Base-by-base conservation (phyloP, 2,797 vertebrate genomes). In the Danio aesculapii region DNA sequence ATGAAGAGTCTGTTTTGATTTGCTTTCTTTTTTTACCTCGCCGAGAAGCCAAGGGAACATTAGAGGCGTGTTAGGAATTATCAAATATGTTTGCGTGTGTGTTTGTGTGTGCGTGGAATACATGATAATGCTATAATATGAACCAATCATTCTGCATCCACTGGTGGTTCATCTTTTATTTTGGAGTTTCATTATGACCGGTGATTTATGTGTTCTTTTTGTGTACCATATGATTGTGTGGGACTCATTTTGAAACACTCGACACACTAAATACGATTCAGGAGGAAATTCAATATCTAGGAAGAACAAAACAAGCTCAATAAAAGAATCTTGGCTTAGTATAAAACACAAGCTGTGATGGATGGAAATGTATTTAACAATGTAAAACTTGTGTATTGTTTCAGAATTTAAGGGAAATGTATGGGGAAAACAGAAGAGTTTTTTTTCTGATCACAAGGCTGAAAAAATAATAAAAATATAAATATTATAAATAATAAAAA, bases 1-100 rank as follows among this genome's bases (percentile, higher is more conserved):
- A 86, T 83, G 82, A 86, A 87, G 77, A 79, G 84, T 83, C 85
- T 78, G 81, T 84, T 85, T 86, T 82, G 70, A 79, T 70, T 80
- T 55, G 74, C 57, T 78, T 67, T 83, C 49, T 81, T 78, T 78
- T 81, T 77, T 53, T 53, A 53, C 63, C 77, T 52, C 70, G 74
- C 79, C 14, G 44, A 66, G 75, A 64, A 78, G 68, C 73, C 2
- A n/a, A 55, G 16, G 62, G 68, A 69, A 46, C 73, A 66, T 78
- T 79, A 52, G 43, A 17, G 66, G 58, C 14, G 57, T 64, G 84
- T 74, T 71, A 81, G 62, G 77, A 85, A 78, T 85, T 61, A 74
- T 30, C 63, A 83, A 81, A 85, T 53, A 57, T 71, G 66, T 73
- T 62, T 74, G 71, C 73, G 30, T 30, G 57, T 79, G 64, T 39